phyloP scores from a whole-genome alignment of 2,797 vertebrate species.

The Babyrousa celebensis region DNA sequence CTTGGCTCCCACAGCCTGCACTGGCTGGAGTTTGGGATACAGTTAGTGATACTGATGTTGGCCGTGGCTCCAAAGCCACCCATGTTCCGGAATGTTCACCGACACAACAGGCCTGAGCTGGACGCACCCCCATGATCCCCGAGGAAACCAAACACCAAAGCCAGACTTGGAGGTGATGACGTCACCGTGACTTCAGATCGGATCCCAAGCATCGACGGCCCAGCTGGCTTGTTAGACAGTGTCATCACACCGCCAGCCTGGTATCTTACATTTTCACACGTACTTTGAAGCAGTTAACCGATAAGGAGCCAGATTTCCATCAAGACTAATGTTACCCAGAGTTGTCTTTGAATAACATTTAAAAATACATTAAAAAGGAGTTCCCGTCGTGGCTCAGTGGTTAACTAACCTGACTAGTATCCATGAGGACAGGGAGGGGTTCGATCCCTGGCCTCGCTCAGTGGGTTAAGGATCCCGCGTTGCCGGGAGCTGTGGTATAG shows the following conservation, averaged over 20 bases:
- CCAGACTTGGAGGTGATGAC: not conserved
- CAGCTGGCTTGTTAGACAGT: not conserved
- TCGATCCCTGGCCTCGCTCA: no score
- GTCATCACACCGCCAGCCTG: not conserved
- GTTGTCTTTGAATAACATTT: constrained; percentile 13
- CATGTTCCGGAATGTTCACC: not conserved
- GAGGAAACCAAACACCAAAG: not conserved
- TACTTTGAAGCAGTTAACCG: constrained; percentile 6
- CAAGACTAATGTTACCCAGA: not conserved
- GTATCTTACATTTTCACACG: constrained; percentile 8
- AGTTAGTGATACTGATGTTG: not conserved
- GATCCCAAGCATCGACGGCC: not conserved
- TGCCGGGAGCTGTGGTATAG: no score
- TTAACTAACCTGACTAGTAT: no score
- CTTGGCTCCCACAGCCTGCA: not conserved
- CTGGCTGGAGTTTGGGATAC: not conserved
- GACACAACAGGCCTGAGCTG: not conserved
- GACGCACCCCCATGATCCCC: not conserved
- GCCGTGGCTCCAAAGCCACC: not conserved
- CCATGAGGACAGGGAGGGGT: no score
- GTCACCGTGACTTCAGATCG: not conserved
- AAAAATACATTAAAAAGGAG: constrained; percentile 6
- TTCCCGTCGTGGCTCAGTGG: no score
- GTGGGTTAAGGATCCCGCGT: no score
- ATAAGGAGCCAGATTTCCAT: constrained; percentile 31